Base-by-base conservation (phyloP, 2,888 invertebrate genomes). In the Epistrophella euchroma region DNA sequence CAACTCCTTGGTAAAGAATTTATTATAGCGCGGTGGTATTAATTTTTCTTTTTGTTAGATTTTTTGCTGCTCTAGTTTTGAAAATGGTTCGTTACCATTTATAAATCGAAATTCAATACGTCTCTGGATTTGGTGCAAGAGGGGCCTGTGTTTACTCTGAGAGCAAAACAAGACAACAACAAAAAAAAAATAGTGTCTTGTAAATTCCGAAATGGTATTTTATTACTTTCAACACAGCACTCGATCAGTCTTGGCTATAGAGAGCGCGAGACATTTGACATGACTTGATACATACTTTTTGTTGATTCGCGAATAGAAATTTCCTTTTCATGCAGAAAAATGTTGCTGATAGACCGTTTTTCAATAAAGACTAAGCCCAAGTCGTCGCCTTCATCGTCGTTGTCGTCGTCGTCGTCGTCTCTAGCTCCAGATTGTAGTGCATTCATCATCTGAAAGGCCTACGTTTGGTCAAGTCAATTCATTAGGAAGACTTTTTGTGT, bases 131-230 rank as follows among this genome's bases (percentile, higher is more conserved):
- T n/a, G n/a, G n/a, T n/a, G n/a, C n/a, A n/a, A 47, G 9, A 25
- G 37, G 28, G n/a, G 19, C 62, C 9, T 37, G 52, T 40, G 50
- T 47, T 1, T 32, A 32, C 9, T 28, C 22, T 60, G n/a, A 71
- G 35, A 37, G 45, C 47, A 58, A 76, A 40, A 52, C 19, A 37
- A 43, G 28, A 25, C 17, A 17, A 40, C 35, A 45, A 28, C 9
- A 7, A 62, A 19, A 68, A 58, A 56, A 43, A 71, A 35, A 66
- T 58, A 58, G 68, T 55, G 52, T 62, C 56, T 84, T 79, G 76
- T 85, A 72, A 85, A 85, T 73, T 80, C 80, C 66, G 60, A 76
- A 85, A 85, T 76, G 80, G 80, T 84, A 80, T 80, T 85, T 85
- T 85, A 80, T 80, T 80, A 56, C 80, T 80, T 76, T 80, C 72